Evolutionary conservation across 2,797 vertebrate genomes (phyloP).

Genomic region (Pseudochirops corinnae): DNA sequence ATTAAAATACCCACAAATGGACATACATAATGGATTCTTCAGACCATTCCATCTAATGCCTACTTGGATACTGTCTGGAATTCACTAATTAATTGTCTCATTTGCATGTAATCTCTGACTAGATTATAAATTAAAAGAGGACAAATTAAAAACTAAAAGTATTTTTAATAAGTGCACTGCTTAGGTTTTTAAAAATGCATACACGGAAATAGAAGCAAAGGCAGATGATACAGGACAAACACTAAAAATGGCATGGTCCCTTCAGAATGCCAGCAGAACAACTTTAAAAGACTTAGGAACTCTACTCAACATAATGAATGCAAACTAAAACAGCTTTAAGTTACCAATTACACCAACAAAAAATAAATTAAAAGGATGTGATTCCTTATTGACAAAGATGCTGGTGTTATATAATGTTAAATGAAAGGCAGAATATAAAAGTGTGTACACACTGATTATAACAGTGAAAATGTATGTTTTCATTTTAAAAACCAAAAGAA

Average conservation of each 20-base stretch:
- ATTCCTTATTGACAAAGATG: background rate
- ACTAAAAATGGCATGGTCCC: background rate
- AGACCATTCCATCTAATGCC: background rate
- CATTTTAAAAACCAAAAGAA: slow-evolving; percentile 26
- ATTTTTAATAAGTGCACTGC: background rate
- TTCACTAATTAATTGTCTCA: background rate
- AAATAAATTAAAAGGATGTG: background rate
- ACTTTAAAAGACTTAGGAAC: background rate
- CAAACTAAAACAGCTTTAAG: background rate
- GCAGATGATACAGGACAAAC: background rate
- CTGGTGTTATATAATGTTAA: background rate
- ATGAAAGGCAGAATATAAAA: slow-evolving; percentile 23
- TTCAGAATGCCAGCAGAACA: background rate
- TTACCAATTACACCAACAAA: background rate
- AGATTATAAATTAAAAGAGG: background rate
- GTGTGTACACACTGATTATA: background rate
- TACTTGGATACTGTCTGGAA: background rate
- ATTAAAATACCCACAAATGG: too few species aligned
- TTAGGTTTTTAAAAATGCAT: background rate
- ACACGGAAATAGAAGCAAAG: background rate
- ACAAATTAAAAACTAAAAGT: background rate
- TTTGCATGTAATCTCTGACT: background rate
- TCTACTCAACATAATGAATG: background rate
- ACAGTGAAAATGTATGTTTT: slow-evolving; percentile 34
- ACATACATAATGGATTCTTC: too few species aligned